phyloP scores from a whole-genome alignment of 2,888 invertebrate genomes.

The Pristionchus maxplancki region DNA sequence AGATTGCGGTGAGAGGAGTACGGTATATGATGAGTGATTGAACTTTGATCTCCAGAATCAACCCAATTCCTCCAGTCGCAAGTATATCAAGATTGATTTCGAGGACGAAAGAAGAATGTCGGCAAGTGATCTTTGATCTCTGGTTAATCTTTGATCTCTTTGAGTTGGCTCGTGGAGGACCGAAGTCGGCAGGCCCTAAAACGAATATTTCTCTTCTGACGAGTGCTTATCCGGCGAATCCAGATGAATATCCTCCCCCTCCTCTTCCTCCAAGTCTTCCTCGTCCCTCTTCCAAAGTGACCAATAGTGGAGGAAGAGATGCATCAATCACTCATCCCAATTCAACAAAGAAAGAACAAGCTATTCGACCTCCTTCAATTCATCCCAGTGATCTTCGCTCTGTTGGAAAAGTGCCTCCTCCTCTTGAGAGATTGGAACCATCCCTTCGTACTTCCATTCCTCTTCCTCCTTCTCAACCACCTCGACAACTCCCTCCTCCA shows the following conservation, averaged over 20 bases:
- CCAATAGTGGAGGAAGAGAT: conserved; percentile 29
- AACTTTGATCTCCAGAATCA: conserved; percentile 17
- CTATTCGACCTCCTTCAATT: not conserved
- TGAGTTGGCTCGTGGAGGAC: conserved; percentile 13
- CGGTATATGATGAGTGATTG: not conserved
- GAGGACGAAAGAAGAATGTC: conserved; percentile 19
- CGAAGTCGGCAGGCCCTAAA: not conserved
- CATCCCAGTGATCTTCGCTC: conserved; percentile 10
- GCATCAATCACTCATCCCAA: conserved; percentile 26
- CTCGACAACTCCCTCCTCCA: not conserved
- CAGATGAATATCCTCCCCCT: conserved; percentile 3
- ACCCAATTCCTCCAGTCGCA: conserved; percentile 10
- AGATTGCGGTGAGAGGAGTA: not conserved
- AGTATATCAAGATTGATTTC: conserved; percentile 25
- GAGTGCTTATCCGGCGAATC: not conserved
- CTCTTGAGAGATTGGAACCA: conserved; percentile 1
- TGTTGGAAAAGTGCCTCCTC: not conserved
- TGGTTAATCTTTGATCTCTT: conserved; percentile 2
- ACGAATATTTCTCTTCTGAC: conserved; percentile 15
- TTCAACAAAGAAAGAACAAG: conserved; percentile 23
- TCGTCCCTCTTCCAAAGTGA: not conserved
- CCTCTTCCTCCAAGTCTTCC: not conserved
- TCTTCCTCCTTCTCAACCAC: conserved; percentile 5
- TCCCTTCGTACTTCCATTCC: not conserved
- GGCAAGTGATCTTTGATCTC: conserved; percentile 23